Percentiles rank a stretch among this genome's conserved stretches.
phyloP scores from a whole-genome alignment of 2,113 vertebrate species.

The Gopherus evgoodei region DNA sequence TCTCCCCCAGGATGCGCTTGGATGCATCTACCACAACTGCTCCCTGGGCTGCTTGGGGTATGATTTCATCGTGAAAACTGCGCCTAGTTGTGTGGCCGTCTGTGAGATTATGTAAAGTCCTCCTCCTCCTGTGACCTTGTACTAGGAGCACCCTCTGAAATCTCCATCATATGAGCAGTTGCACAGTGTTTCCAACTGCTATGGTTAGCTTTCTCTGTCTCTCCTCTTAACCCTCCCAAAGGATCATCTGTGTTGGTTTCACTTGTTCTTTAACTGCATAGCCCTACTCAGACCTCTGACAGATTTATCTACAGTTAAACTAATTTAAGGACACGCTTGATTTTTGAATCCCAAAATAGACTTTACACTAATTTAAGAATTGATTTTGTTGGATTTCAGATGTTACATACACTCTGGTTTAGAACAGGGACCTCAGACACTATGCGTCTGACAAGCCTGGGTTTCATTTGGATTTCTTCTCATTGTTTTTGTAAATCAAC shows the following conservation, averaged over 20 bases:
- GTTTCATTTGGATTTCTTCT: neutral
- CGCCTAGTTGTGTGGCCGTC: neutral
- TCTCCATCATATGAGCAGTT: neutral
- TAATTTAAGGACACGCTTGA: no score
- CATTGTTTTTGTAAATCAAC: neutral
- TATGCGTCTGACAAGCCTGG: neutral
- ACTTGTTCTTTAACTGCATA: neutral
- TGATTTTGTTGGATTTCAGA: neutral
- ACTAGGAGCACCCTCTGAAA: neutral
- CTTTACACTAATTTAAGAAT: neutral
- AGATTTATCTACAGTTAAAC: neutral
- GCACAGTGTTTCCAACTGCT: neutral
- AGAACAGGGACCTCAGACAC: neutral
- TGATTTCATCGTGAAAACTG: neutral
- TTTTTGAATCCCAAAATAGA: neutral
- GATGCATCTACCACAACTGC: neutral
- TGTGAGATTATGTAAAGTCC: slow-evolving; percentile 51
- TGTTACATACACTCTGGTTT: no score
- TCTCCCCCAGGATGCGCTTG: neutral
- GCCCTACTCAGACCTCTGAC: neutral
- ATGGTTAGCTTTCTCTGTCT: neutral
- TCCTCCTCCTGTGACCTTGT: slow-evolving; percentile 51
- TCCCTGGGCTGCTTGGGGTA: neutral
- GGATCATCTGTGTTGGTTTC: neutral
- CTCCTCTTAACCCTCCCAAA: neutral